Conservation (phyloP, 2,888 invertebrate genomes). For the Melanostoma scalare region DNA sequence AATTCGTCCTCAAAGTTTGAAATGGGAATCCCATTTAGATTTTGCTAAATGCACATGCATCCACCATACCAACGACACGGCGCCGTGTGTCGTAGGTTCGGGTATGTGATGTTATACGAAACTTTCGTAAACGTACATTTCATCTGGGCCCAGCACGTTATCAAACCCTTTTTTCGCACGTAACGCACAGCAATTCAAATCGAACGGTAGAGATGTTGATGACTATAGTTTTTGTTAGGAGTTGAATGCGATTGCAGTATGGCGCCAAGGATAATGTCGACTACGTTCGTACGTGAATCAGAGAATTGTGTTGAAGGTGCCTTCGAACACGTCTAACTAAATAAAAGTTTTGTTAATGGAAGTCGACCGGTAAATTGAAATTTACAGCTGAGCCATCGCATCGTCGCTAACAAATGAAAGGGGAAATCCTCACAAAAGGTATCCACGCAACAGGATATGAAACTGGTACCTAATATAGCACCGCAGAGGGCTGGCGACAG, state of each 20-base stretch:
- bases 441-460: no score
- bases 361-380: conserved; percentile 64
- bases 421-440: no score
- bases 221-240: conserved; percentile 30
- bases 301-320: conserved; percentile 40
- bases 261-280: conserved; percentile 51
- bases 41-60: conserved; percentile 31
- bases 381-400: conserved; percentile 43
- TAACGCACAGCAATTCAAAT: conserved; percentile 57
- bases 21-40: conserved; percentile 38
- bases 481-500: no score
- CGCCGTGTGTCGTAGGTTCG: conserved; percentile 18
- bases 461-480: no score
- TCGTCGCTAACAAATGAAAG: neutral
- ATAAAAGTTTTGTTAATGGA: conserved; percentile 66
- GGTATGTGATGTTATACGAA: conserved; percentile 45
- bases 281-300: conserved; percentile 40
- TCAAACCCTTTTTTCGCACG: conserved; percentile 56
- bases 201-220: conserved; percentile 49
- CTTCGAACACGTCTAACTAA: conserved; percentile 58
- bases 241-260: conserved; percentile 56
- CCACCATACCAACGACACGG: no score
- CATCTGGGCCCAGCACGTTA: conserved; percentile 26
- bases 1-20: conserved; percentile 50
- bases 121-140: conserved; percentile 51